phyloP scores from a whole-genome alignment of 2,888 invertebrate species.

The Drosophila lacicola region DNA sequence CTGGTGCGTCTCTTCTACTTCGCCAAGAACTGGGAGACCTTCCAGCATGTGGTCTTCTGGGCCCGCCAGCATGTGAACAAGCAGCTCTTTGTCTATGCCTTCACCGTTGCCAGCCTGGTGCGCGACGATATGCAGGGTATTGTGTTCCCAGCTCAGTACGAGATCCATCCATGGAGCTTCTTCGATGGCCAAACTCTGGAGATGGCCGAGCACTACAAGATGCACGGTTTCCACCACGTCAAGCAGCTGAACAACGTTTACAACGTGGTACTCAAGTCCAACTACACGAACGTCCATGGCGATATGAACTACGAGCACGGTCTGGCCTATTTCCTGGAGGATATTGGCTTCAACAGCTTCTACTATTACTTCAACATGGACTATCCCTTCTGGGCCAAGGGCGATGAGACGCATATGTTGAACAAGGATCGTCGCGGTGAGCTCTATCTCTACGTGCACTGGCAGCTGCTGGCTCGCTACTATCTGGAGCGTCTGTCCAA shows the following conservation, averaged over 20 bases:
- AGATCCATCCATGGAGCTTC: conserved; percentile 89
- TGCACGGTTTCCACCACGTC: conserved; percentile 87
- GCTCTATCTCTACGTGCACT: conserved; percentile 85
- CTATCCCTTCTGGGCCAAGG: conserved; percentile 90
- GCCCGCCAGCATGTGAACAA: conserved; percentile 88
- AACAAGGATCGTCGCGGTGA: conserved; percentile 85
- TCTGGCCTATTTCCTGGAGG: conserved; percentile 91
- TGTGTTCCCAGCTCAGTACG: conserved; percentile 89
- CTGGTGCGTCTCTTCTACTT: conserved; percentile 89
- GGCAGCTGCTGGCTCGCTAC: conserved; percentile 86
- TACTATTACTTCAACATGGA: conserved; percentile 89
- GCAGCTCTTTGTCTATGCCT: conserved; percentile 88
- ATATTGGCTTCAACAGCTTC: conserved; percentile 90
- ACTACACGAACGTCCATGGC: conserved; percentile 88
- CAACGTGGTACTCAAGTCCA: conserved; percentile 88
- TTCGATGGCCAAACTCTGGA: conserved; percentile 87
- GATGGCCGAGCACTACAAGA: conserved; percentile 85
- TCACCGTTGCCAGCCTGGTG: conserved; percentile 87
- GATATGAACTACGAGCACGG: conserved; percentile 87
- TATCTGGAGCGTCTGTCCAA: conserved; percentile 88
- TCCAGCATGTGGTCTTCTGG: conserved; percentile 90
- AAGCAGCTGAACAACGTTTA: conserved; percentile 86
- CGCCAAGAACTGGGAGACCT: conserved; percentile 91
- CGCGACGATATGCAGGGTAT: conserved; percentile 87
- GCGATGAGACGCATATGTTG: conserved; percentile 82